Base-by-base conservation (phyloP, 1,140 invertebrate species). In the Drosophila mojavensis region DNA sequence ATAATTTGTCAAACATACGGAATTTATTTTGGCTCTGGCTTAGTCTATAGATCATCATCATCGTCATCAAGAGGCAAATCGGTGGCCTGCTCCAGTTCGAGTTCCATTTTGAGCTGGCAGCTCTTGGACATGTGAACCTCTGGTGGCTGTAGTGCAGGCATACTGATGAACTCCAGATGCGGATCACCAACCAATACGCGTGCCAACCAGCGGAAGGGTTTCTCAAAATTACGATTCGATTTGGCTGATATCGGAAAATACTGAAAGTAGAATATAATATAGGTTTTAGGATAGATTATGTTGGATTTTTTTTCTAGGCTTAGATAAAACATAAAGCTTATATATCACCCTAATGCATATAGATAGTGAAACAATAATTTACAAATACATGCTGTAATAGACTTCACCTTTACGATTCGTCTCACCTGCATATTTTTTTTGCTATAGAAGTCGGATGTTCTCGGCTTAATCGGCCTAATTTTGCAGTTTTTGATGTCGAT, bases 161-260 rank as follows among this genome's bases (percentile, higher is more conserved):
- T 98, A 7, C 97, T 98, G 43, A 99, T 98, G 93, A 99, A 99
- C 92, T 99, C 98, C 26, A 99, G 93, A 92, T 99, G 99, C 2
- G 98, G 97, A 94, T 99, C 98, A 72, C 98, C 98, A 90, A 99
- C 98, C 68, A 99, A 93, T 92, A 99, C 99, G 28, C 98, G 94
- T 4, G 98, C 98, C 80, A 99, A 93, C 98, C 98, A 99, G 48
- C 99, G 93, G 95, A 99, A 99, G 7, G 99, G 98, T 93, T 99
- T 99, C 91, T 99, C 98, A 91, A 99, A 99, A 93, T 99, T 99
- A 94, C 99, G 99, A 93, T 99, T 99, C 81, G 97, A 98, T 93
- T 99, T 99, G 2, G 98, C 98, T 92, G 98, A 99, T 92, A 99
- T 98, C 91, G 99, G 98, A 91, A 99, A 99, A 94, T 99, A 99